phyloP scores from a whole-genome alignment of 1,140 invertebrate species.

The Lamellibrachia luymesi region DNA sequence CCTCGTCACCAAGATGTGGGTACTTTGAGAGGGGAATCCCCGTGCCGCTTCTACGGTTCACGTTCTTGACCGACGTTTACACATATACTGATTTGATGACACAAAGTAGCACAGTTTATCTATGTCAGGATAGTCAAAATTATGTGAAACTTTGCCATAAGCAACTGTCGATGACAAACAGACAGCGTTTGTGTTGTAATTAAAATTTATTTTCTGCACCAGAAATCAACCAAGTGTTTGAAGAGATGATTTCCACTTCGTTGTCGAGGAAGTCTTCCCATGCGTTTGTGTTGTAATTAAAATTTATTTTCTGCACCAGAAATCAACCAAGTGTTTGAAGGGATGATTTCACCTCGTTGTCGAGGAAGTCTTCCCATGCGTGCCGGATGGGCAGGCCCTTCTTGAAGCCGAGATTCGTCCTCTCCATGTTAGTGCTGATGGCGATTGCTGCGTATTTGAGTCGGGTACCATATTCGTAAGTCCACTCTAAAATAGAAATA shows the following conservation, averaged over 20 bases:
- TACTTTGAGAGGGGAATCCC: too few species aligned
- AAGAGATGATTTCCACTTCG: conserved; percentile 24
- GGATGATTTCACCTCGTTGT: conserved; percentile 27
- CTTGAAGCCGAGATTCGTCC: conserved; percentile 36
- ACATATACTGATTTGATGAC: not conserved
- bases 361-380: conserved; percentile 42
- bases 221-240: not conserved
- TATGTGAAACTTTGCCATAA: too few species aligned
- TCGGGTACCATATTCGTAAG: conserved; percentile 33
- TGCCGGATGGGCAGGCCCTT: conserved; percentile 41
- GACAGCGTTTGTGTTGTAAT: not conserved
- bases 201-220: not conserved
- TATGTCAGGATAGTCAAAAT: not conserved
- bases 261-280: conserved; percentile 42
- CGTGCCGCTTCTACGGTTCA: too few species aligned
- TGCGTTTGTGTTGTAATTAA: conserved; percentile 3
- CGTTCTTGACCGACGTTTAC: too few species aligned
- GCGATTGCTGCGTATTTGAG: conserved; percentile 38
- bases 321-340: not conserved
- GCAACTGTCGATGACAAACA: too few species aligned
- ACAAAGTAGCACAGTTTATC: not conserved
- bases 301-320: not conserved
- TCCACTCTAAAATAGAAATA: not conserved
- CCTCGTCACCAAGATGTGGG: too few species aligned
- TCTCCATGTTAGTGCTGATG: conserved; percentile 39